A percentile compares a stretch with the other conserved stretches of the same genome.
phyloP scores from a whole-genome alignment of 2,113 vertebrate species.

The Astatoreochromis straeleni region DNA sequence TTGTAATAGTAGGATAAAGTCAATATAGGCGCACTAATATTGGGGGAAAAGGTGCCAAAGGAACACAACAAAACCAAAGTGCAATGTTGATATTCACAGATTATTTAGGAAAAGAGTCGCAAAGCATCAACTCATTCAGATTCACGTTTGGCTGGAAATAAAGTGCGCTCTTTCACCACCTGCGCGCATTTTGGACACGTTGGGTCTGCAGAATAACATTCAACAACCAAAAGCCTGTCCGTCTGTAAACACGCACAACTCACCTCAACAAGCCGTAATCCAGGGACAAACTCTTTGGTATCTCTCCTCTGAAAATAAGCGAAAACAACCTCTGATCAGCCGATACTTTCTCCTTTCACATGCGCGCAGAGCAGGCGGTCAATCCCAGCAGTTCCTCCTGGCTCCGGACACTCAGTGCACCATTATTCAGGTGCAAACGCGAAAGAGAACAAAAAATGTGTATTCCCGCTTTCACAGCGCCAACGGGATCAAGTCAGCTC shows the following conservation, averaged over 20 bases:
- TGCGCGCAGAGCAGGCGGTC: neutral
- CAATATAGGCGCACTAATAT: neutral
- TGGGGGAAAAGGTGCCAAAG: fast-evolving
- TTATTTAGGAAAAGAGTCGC: neutral
- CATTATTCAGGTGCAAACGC: neutral
- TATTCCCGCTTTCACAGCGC: neutral
- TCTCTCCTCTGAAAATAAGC: neutral
- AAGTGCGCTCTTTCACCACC: conserved; percentile 18
- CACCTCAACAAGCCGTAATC: conserved; percentile 14
- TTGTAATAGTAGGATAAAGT: neutral
- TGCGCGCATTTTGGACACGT: conserved; percentile 3
- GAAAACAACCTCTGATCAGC: neutral
- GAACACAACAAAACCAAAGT: neutral
- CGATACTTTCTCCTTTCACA: neutral
- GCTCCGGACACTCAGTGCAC: neutral
- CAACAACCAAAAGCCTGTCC: fast-evolving
- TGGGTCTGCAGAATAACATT: neutral
- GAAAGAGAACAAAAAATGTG: neutral
- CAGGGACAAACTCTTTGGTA: neutral
- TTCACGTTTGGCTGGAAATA: neutral
- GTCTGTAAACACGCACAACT: neutral
- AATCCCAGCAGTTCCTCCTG: neutral
- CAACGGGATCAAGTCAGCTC: neutral
- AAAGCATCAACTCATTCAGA: neutral
- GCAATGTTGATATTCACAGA: neutral